Base-by-base conservation (phyloP, 2,888 invertebrate species). In the Amblyjoppa proteus region DNA sequence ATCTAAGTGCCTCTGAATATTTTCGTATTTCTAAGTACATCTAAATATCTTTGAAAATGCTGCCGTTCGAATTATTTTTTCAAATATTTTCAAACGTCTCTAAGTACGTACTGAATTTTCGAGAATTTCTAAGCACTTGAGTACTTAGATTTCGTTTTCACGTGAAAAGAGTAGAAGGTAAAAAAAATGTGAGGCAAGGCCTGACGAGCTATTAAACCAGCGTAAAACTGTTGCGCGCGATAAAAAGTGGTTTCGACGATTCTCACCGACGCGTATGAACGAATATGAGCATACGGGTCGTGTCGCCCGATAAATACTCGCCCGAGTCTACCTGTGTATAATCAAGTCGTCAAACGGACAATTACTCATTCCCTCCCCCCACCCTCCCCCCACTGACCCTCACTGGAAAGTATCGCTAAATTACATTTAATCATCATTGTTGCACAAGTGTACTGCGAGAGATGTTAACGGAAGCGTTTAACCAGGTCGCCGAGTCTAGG, bases 401-500 rank as follows among this genome's bases (percentile, higher is more conserved):
- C 53, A 7, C 53, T 53, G 58, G 58, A 28, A 28, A 28, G 13
- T 28, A 31, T 20, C 16, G 64, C 66, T 61, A 73, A 77, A 77
- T 76, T 76, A 7, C 11, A 77, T 84, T 77, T 77, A 45, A 81
- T 81, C 77, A 64, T 77, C 61, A 68, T 77, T 49, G 25, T 64
- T 64, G 11, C 25, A 68, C 31, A 41, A 41, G 20, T 73, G 1
- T 38, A 58, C 45, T 11, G 69, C 58, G 66, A 38, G 31, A 61
- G 70, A 49, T 81, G 73, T 81, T 77, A 78, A 81, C 58, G 75
- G 61, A 81, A 56, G 81, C 84, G 64, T 74, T 78, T 77, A 81
- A 84, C 74, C 74, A 75, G 84, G 84, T 78, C 81, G 64, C 64
- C 45, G 78, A 81, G 75, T 85, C 58, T 82, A 79, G 85, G 85